Base-by-base conservation (phyloP, 1,140 invertebrate genomes). In the Drosophila pseudoananassae region DNA sequence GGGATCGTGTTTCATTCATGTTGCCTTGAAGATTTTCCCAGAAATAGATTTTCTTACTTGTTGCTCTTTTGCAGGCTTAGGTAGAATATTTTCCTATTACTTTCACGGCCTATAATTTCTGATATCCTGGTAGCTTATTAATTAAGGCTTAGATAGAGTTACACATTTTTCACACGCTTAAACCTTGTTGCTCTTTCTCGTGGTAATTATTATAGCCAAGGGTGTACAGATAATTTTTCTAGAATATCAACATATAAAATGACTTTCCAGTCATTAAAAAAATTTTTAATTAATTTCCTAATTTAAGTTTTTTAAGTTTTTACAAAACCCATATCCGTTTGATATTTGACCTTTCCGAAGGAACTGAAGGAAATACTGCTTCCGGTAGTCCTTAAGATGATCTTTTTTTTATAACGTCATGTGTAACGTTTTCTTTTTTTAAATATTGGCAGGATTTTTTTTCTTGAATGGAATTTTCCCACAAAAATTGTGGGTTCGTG, bases 271-370 rank as follows among this genome's bases (percentile, higher is more conserved):
- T 1, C n/a, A n/a, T n/a, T n/a, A n/a, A n/a, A n/a, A 20, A 20
- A 20, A 56, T 69, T 56, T 20, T n/a, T 56, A 69, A 69, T 47
- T 50, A 33, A 69, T 69, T 69, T 69, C 51, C 50, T n/a, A n/a
- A n/a, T n/a, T n/a, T n/a, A n/a, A n/a, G n/a, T n/a, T n/a, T n/a
- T 38, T 50, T 8, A 9, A 54, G 49, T 38, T 52, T 29, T 15
- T 54, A 53, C 51, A 74, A 64, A 74, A 65, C 5, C n/a, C 29
- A 74, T 66, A 58, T 75, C 72, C 71, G 52, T 38, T n/a, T 45
- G 10, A 33, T 36, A 31, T 31, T 17, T 14, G n/a, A 17, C 20
- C 15, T 57, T 57, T 63, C 36, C 36, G 8, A 12, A 31, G 4
- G 60, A 55, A 31, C n/a, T 55, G 15, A n/a, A n/a, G n/a, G n/a